Evolutionary conservation across 2,797 vertebrate species (phyloP), one percentile per base, ranked within the genome.

Genomic region (Pangasius mekongensis): DNA sequence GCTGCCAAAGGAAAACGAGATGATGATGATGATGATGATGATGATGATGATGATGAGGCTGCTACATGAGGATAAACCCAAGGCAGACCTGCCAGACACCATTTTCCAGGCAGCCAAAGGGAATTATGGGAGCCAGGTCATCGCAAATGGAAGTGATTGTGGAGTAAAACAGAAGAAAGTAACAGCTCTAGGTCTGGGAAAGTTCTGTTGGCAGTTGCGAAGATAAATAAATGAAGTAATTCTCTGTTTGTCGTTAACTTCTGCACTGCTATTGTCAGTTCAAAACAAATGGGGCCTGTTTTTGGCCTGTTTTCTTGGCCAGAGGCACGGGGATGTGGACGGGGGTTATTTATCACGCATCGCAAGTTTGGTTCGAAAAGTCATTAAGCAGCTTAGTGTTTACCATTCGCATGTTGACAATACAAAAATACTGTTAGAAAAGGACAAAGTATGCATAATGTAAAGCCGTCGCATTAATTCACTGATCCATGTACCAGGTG

Each of bases 91-190:
- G 14, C 22, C 91, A 90, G 88, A 87, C 90, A 64, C 88, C 83
- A 85, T 60, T 87, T 93, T 92, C 91, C 88, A 86, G 86, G 47
- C 87, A 91, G 89, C 91, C 89, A 88, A 16, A 88, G 89, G 89
- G 84, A 89, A 93, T 91, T 92, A 85, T 36, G 27, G 91, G 87
- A 94, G 83, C 86, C 87, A 90, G 93, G 93, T 92, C 64, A 87
- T 93, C 89, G 83, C 88, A 78, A 67, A 67, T 39, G 22, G 16
- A 56, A 7, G 49, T 86, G 43, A 69, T 80, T 83, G 71, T 52
- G 0, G 4, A 58, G 54, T 27, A 20, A 43, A 49, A 47, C 52
- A 47, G 74, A 11, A 78, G 30, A 33, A 80, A 81, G 78, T 43
- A 81, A 73, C 56, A 62, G 73, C 71, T 78, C 27, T 2, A 76